Evolutionary conservation across 2,113 vertebrate genomes (phyloP), one percentile per base, ranked within the genome.

Genomic region (Corvus hawaiiensis): DNA sequence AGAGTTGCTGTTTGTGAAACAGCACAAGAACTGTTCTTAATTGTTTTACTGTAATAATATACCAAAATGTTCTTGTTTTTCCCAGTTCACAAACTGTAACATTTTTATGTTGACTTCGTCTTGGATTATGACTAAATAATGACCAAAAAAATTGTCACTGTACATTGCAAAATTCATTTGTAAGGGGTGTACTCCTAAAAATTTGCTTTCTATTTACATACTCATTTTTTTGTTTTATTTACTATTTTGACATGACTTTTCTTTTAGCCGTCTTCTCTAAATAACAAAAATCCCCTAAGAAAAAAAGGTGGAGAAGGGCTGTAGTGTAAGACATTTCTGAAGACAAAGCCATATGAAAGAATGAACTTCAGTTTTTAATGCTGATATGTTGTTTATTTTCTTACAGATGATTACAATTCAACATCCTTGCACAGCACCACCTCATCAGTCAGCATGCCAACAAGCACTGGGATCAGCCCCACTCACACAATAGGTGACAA

Each of bases 401-500:
- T 97, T 97, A 33, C 97, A 98, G 98, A 90, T 97, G 3, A 13
- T 93, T 11, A 48, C 90, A 78, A 7, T 54, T 41, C 61, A 95
- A 5, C 87, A 93, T 16, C 58, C 94, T 78, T 11, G 84, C 79
- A 59, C 91, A 22, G 15, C 95, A 87, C 35, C 68, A 96, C 12
- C 80, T 92, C 92, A 93, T 51, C 96, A 94, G 43, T 24, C 94
- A 77, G 16, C 96, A 78, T 1, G 75, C 35, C 95, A 95, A 3
- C 97, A 97, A 82, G 20, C 96, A 97, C 84, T 95, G 94, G 68
- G 88, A 96, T 43, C 83, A 78, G 3, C 79, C 82, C 68, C 90
- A 81, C 18, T 92, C 51, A 58, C 87, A 76, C 41, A 48, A 96
- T 74, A 97, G 98, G 98, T 98, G 97, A 98, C 97, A 97, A 93